phyloP scores from a whole-genome alignment of 2,888 invertebrate genomes.

The Sarcophaga carnaria region DNA sequence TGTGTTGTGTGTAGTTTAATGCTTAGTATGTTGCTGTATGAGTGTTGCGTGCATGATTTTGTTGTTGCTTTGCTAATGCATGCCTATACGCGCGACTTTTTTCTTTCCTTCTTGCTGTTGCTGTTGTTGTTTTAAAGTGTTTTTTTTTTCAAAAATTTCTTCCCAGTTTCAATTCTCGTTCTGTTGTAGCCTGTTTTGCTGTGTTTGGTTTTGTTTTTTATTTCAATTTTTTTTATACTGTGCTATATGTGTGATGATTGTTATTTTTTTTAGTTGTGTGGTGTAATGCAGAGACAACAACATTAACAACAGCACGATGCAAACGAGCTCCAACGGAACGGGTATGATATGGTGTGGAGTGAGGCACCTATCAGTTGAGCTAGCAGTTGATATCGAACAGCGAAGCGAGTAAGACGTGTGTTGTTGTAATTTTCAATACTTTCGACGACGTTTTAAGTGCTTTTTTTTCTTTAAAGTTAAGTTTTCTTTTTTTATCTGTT shows the following conservation, averaged over 20 bases:
- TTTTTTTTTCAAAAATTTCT: constrained; percentile 50
- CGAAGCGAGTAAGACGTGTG: constrained; percentile 82
- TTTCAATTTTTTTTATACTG: constrained; percentile 58
- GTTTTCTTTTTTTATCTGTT: constrained; percentile 59
- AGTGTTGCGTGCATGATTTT: constrained; percentile 64
- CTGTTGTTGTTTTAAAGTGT: constrained; percentile 38
- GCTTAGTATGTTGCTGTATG: constrained; percentile 28
- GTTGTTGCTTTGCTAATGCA: constrained; percentile 63
- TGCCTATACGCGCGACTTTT: constrained; percentile 61
- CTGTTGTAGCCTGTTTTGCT: constrained; percentile 68
- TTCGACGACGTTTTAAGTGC: constrained; percentile 77
- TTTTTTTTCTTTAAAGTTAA: constrained; percentile 72
- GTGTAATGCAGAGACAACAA: constrained; percentile 58
- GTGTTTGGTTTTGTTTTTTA: constrained; percentile 48
- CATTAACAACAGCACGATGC: constrained; percentile 30
- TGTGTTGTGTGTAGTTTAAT: constrained; percentile 2
- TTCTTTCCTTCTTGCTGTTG: constrained; percentile 5
- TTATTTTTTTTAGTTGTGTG: constrained; percentile 51
- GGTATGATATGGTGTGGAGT: constrained; percentile 70
- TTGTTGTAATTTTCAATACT: constrained; percentile 68
- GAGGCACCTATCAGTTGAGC: constrained; percentile 70
- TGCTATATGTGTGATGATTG: constrained; percentile 51
- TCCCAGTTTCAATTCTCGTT: constrained; percentile 67
- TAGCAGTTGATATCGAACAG: constrained; percentile 80
- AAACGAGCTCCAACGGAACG: constrained; percentile 58